Conservation (phyloP, 2,888 invertebrate genomes). For the Didymodactylos carnosus region DNA sequence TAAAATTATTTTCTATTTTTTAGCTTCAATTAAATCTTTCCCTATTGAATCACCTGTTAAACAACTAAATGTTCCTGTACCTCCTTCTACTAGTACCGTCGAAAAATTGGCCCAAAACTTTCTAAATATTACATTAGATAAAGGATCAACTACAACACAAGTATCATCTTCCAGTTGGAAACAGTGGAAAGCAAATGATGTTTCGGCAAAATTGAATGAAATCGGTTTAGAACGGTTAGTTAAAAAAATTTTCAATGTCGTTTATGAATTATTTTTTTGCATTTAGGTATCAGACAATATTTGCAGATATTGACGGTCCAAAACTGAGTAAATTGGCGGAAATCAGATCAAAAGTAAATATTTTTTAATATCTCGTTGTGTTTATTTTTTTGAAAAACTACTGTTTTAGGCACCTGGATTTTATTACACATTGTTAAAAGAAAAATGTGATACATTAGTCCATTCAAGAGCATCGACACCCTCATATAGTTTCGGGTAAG, state of each 20-base stretch:
- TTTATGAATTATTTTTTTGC: neutral
- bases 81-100: neutral
- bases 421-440: neutral
- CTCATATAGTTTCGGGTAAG: too few relatives aligned
- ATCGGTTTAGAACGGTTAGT: neutral
- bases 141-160: neutral
- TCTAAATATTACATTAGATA: neutral
- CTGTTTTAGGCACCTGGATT: neutral
- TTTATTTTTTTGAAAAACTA: neutral
- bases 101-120: neutral
- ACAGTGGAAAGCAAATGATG: neutral
- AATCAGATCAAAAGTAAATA: neutral
- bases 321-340: neutral
- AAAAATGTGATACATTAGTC: neutral
- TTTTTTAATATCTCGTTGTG: neutral
- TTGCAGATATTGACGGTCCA: neutral
- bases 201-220: neutral
- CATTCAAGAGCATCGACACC: too few relatives aligned
- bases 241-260: neutral
- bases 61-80: neutral
- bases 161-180: neutral
- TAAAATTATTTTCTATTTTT: neutral
- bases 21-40: neutral
- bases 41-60: neutral
- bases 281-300: neutral